Evolutionary conservation across 1,140 invertebrate genomes (phyloP), one percentile per base, ranked within the genome.

Genomic region (Ylistrum balloti): DNA sequence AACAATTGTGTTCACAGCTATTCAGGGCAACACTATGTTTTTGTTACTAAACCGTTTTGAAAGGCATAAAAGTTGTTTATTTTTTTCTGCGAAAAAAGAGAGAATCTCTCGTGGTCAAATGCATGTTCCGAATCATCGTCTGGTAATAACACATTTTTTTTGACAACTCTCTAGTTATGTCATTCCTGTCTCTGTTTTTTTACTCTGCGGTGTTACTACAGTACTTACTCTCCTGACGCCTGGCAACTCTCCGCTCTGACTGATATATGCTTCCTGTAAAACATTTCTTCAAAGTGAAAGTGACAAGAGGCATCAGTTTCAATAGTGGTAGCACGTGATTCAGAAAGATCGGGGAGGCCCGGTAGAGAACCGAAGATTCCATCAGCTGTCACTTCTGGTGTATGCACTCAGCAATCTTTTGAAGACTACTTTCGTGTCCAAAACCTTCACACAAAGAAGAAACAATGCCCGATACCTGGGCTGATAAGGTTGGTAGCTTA

Each of bases 301-400:
- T 74, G 56, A 74, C 56, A 74, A 74, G 56, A 74, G 56, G 56
- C 11, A 28, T 74, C 56, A 74, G 28, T 22, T 74, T 74, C 22
- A 74, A 74, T 74, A 28, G 56, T 0, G 22, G n/a, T 74, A 22
- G 22, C 56, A 28, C 56, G 56, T 74, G 56, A 74, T 28, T 74
- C 56, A 74, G n/a, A 3, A 28, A n/a, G 56, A 74, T 74, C 56
- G 56, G n/a, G 56, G n/a, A 74, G 56, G 56, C 56, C 20, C 9
- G 56, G 15, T n/a, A 28, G 56, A 3, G 56, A 74, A 74, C 22
- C 22, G 28, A 17, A 74, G 56, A 74, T 74, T 17, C 56, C 56
- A 74, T 74, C 56, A 74, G 56, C 56, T 74, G 56, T 74, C 56
- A 74, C 56, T 74, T 74, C 22, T 74, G n/a, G 56, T 74, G 56